Evolutionary conservation across 2,888 invertebrate species (phyloP), one percentile per base, ranked within the genome.

Genomic region (Macaria liturata): DNA sequence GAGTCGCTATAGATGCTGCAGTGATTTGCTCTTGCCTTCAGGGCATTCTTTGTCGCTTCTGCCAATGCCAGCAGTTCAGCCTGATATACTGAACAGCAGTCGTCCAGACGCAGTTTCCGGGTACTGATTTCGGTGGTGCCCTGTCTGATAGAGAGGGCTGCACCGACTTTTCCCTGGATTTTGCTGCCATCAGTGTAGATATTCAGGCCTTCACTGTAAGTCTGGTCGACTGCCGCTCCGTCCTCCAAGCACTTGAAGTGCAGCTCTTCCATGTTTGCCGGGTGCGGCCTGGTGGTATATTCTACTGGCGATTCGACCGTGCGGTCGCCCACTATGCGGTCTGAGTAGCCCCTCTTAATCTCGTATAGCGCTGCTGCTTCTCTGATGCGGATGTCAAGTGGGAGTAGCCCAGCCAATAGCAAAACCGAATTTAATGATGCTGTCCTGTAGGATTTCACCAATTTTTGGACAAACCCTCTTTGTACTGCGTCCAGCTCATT

Each of bases 371-470:
- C 8, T n/a, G 58, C 54, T 39, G 51, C 45, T 42, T 58, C 60
- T 8, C 44, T 43, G 9, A 62, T 46, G n/a, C 59, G 32, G 0
- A 62, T 31, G 46, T 62, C 59, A 0, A 63, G 49, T 0, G 62
- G 62, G 1, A 61, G 44, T 7, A 58, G 8, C 9, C 61, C 58
- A 0, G 58, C 31, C 43, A 63, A 32, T 0, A 57, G 1, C 31
- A 63, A 50, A 0, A 61, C 61, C 9, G 67, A 51, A 30, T 60
- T 59, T 3, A 66, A 54, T 3, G 67, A 68, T 4, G 58, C 59
- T 0, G 67, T 67, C 0, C 60, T 20, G 42, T 62, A 59, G 0
- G 61, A 45, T 42, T 51, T 59, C 0, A n/a, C 8, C 0, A 65
- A 34, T 34, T 63, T 67, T n/a, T 62, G 62, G 0, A 50, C 60